A percentile compares a stretch with the other conserved stretches of the same genome.
Conservation (phyloP, 2,888 invertebrate species). For the Syrphus vitripennis region DNA sequence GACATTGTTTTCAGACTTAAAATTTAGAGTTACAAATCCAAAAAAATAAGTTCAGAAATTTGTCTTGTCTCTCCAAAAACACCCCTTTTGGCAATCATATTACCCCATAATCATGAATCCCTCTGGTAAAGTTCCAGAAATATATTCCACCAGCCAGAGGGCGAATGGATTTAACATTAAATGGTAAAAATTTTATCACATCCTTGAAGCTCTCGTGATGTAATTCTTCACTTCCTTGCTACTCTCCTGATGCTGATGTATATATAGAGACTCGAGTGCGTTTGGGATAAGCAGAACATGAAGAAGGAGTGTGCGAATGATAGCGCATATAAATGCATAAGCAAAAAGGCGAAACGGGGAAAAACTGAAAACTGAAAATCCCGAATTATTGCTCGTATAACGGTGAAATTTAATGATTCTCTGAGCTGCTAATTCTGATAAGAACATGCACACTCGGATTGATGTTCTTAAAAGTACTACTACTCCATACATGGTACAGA, state of each 20-base stretch:
- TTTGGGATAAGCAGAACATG: conserved; percentile 43
- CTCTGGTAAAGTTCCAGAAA: not conserved
- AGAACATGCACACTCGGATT: conserved; percentile 48
- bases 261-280: not conserved
- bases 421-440: conserved; percentile 68
- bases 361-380: conserved; percentile 41
- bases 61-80: not conserved
- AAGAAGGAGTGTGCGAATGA: conserved; percentile 60
- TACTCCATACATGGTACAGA: not conserved
- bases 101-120: not conserved
- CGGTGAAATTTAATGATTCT: conserved; percentile 67
- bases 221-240: conserved; percentile 63
- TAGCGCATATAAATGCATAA: conserved; percentile 33
- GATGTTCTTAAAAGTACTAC: not conserved
- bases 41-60: too few species aligned
- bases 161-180: conserved; percentile 34
- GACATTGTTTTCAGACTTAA: too few species aligned
- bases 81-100: not conserved
- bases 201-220: conserved; percentile 62
- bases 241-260: not conserved
- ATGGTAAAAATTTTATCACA: conserved; percentile 64
- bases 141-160: not conserved
- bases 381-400: conserved; percentile 66
- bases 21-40: too few species aligned
- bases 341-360: not conserved